phyloP scores from a whole-genome alignment of 2,888 invertebrate genomes.

The Entomobrya proxima region DNA sequence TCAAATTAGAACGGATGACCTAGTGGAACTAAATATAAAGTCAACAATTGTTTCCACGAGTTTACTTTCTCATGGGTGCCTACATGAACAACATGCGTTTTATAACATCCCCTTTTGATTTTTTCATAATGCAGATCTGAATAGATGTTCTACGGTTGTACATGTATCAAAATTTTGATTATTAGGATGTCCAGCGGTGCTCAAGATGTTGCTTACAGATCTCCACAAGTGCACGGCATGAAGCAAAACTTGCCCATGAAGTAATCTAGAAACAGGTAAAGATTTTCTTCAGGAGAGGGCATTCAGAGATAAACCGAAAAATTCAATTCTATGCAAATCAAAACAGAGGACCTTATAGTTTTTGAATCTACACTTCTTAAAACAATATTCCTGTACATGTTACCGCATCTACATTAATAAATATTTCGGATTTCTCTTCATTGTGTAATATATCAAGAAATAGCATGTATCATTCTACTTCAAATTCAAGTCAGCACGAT shows the following conservation, averaged over 20 bases:
- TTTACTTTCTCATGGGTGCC: neutral
- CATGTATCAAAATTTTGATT: neutral
- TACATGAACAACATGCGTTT: too few species aligned
- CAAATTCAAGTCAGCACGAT: slow-evolving; percentile 10
- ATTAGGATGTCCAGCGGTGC: slow-evolving; percentile 4
- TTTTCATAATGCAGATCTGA: too few species aligned
- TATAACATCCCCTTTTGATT: too few species aligned
- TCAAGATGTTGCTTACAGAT: neutral
- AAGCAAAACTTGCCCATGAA: neutral
- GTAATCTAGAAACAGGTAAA: neutral
- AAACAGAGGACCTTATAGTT: too few species aligned
- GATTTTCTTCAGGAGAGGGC: too few species aligned
- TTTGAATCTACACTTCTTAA: too few species aligned
- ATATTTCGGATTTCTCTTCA: neutral
- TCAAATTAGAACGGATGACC: neutral
- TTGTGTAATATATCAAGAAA: neutral
- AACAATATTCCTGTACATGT: too few species aligned
- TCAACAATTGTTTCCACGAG: neutral
- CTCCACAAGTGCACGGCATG: neutral
- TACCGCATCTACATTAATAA: too few species aligned
- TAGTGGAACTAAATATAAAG: neutral
- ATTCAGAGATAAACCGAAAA: too few species aligned
- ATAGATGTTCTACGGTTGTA: too few species aligned
- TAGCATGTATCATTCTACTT: neutral
- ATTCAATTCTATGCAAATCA: neutral